Base-by-base conservation (phyloP, 1,140 invertebrate genomes). In the Elymnias hypermnestra region DNA sequence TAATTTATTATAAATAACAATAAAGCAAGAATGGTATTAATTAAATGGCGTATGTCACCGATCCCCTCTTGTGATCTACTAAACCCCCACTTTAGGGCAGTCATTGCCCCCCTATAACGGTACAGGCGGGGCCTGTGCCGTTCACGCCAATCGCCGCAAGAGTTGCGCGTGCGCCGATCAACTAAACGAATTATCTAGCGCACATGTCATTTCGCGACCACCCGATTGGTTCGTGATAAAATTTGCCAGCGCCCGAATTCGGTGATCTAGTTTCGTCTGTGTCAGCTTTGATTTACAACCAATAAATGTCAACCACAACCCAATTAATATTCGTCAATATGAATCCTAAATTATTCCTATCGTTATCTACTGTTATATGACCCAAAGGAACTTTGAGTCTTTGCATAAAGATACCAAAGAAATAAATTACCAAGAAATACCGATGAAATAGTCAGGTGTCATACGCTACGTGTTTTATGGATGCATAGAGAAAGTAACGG, bases 101-200 rank as follows among this genome's bases (percentile, higher is more conserved):
- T 72, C 63, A 67, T 55, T 72, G 66, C 67, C 77, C 77, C 76
- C 63, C 63, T 72, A 61, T 81, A 83, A 81, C 79, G 77, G 76
- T 82, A 75, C 77, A 82, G 79, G 79, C 79, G 76, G 63, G 71
- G 79, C 72, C 52, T 72, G 45, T 39, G 54, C 42, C 36, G 37
- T 39, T 53, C 52, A 79, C 75, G 66, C 79, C 79, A 81, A 83
- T 83, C 69, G 66, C 58, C 46, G 66, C 55, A 46, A 61, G 43
- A 63, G 64, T 49, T 44, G 65, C 61, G 57, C 67, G 50, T 57
- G 57, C 74, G 58, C 53, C 59, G 62, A 57, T 72, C 49, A 74
- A 74, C 72, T 78, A 79, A 78, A 58, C 73, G 72, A 77, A 74
- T 76, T 65, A 83, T 78, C 79, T 82, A 83, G 75, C 72, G 57